These are phyloP conservation scores for Forbesichthys agassizii DNA, from an alignment of 2,113 vertebrate genomes.

Conservation along the genomic window DNA sequence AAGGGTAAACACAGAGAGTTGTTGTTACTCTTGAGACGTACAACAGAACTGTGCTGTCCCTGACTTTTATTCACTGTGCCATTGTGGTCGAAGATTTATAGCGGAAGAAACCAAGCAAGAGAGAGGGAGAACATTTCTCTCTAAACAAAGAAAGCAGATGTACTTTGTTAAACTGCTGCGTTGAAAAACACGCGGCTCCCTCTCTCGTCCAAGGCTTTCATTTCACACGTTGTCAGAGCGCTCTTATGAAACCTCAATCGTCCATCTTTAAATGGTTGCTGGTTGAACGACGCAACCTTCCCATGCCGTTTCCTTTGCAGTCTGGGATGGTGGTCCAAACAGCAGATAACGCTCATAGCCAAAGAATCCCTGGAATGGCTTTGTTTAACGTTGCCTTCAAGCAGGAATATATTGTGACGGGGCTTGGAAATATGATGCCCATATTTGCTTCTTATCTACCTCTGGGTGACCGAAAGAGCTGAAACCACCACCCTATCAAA, in stretches of 20 bases:
- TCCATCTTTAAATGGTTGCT: constrained; percentile 53
- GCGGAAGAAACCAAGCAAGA: constrained; percentile 57
- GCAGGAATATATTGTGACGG: constrained; percentile 71
- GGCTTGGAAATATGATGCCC: constrained; percentile 73
- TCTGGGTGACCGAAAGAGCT: constrained; percentile 39
- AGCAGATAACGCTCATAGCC: constrained; percentile 66
- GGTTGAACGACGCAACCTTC: constrained; percentile 37
- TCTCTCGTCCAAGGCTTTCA: constrained; percentile 44
- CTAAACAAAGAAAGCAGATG: constrained; percentile 79
- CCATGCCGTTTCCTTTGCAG: constrained; percentile 21
- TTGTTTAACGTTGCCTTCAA: constrained; percentile 71
- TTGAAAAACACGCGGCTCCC: constrained; percentile 60
- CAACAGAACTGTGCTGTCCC: constrained; percentile 55
- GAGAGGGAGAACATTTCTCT: constrained; percentile 64
- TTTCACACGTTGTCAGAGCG: constrained; percentile 31
- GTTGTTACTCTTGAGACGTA: constrained; percentile 43
- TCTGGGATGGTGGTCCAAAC: constrained; percentile 65
- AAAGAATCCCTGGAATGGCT: constrained; percentile 75
- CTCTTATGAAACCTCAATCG: constrained; percentile 35
- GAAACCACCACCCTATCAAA: constrained; percentile 63
- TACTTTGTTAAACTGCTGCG: constrained; percentile 65
- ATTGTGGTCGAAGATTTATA: constrained; percentile 71
- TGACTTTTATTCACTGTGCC: constrained; percentile 61
- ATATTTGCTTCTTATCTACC: constrained; percentile 65
- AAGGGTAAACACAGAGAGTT: constrained; percentile 59